These are phyloP conservation scores for Scortum barcoo DNA, from an alignment of 2,113 vertebrate genomes.

Conservation along the genomic window DNA sequence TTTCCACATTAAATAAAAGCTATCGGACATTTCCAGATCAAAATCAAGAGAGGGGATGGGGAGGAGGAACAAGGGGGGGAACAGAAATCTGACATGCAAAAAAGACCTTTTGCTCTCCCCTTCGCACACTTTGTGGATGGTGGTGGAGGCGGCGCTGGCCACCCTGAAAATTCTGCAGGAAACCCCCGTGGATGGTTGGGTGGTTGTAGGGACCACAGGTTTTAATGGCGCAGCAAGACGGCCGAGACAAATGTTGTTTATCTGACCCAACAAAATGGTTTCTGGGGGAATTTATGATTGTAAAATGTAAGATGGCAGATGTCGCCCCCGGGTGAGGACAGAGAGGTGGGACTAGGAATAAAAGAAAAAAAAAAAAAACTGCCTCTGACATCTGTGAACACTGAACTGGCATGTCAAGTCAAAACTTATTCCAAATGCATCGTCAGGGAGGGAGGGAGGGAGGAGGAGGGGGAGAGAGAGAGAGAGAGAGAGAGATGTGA, in stretches of 20 bases:
- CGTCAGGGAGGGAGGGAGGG: neutral
- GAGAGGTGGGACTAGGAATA: neutral
- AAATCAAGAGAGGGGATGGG: conserved; percentile 66
- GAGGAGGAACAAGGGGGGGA: conserved; percentile 43
- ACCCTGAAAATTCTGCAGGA: conserved; percentile 39
- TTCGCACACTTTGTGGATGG: conserved; percentile 47
- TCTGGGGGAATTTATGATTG: conserved; percentile 28
- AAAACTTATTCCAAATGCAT: conserved; percentile 28
- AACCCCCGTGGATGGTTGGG: conserved; percentile 23
- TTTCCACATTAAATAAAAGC: conserved; percentile 84
- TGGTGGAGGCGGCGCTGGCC: neutral
- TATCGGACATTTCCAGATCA: conserved; percentile 79
- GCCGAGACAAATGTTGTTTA: conserved; percentile 11
- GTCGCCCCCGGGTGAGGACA: conserved; percentile 16
- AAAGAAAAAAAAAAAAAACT: neutral
- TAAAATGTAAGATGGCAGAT: conserved; percentile 38
- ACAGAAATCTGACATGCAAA: conserved; percentile 78
- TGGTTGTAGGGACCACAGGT: conserved; percentile 21
- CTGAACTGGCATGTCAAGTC: conserved; percentile 59
- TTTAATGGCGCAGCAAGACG: conserved; percentile 10
- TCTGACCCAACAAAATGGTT: conserved; percentile 13
- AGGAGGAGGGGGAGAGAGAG: conserved; percentile 4
- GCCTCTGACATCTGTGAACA: conserved; percentile 49
- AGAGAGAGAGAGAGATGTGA: conserved; percentile 5
- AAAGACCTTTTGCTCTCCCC: conserved; percentile 54